Evolutionary conservation across 2,797 vertebrate species (phyloP).

Genomic region (Diplodus sargus): DNA sequence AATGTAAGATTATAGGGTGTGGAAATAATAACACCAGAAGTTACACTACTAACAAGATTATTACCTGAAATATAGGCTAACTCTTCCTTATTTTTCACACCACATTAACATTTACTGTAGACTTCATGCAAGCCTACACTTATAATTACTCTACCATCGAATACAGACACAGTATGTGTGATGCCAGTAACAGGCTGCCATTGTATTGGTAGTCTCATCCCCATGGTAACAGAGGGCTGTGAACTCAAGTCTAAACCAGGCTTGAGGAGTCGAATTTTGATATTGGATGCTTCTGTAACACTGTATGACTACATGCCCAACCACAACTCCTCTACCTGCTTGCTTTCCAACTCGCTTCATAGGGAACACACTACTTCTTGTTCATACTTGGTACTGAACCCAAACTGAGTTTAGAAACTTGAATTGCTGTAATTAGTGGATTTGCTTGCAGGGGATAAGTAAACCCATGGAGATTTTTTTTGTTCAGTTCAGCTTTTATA

Average conservation of each 20-base stretch:
- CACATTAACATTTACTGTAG: constrained; percentile 9
- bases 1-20: constrained; percentile 1
- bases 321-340: neutral
- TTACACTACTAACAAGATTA: constrained; percentile 1
- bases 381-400: neutral
- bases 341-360: no score
- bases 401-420: no score
- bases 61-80: constrained; percentile 3
- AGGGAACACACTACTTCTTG: no score
- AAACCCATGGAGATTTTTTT: no score
- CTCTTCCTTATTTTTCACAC: neutral
- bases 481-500: neutral
- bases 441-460: no score
- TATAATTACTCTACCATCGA: neutral
- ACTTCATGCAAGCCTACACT: constrained; percentile 15
- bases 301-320: neutral
- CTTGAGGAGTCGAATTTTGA: neutral
- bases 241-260: neutral
- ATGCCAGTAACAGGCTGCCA: neutral
- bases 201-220: neutral
- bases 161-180: neutral
- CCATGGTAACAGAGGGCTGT: neutral
- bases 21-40: constrained; percentile 11
- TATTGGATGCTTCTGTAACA: neutral
- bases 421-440: no score